Evolutionary conservation across 1,140 invertebrate species (phyloP).

Genomic region (Aphidius ervi): DNA sequence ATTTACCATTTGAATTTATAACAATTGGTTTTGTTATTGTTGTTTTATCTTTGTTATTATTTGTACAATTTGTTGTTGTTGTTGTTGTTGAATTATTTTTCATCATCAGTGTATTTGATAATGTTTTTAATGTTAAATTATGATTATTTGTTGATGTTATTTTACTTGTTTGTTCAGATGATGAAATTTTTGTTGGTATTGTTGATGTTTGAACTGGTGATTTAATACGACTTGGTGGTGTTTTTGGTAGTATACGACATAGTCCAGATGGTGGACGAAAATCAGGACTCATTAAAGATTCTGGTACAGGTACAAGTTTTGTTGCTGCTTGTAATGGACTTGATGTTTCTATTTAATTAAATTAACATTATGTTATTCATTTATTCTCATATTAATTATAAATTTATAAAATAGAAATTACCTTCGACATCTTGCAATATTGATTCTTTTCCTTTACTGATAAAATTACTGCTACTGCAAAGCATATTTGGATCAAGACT

Average conservation of each 20-base stretch:
- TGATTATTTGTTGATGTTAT: constrained; percentile 1
- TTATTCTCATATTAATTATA: too few relatives aligned
- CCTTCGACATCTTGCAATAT: constrained; percentile 41
- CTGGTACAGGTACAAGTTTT: constrained; percentile 80
- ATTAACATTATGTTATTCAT: too few relatives aligned
- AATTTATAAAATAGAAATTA: constrained; percentile 13
- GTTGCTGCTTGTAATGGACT: constrained; percentile 74
- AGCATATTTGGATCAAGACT: constrained; percentile 60
- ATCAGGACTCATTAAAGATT: constrained; percentile 80
- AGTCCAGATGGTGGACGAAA: constrained; percentile 58
- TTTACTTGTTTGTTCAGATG: constrained; percentile 12
- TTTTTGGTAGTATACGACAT: constrained; percentile 41
- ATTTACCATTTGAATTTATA: constrained; percentile 38
- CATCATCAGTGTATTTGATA: constrained; percentile 30
- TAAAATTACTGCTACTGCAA: constrained; percentile 38
- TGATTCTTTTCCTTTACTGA: constrained; percentile 34
- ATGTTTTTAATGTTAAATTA: constrained; percentile 31
- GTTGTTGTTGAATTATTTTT: constrained; percentile 41
- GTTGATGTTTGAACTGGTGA: constrained; percentile 41
- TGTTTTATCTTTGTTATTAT: constrained; percentile 35
- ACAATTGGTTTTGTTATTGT: constrained; percentile 43
- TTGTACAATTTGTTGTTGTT: constrained; percentile 10
- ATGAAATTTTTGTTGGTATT: constrained; percentile 36
- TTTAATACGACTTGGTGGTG: constrained; percentile 42
- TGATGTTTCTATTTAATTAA: constrained; percentile 39